Evolutionary conservation across 2,113 vertebrate species (phyloP).

Genomic region (Aythya baeri): DNA sequence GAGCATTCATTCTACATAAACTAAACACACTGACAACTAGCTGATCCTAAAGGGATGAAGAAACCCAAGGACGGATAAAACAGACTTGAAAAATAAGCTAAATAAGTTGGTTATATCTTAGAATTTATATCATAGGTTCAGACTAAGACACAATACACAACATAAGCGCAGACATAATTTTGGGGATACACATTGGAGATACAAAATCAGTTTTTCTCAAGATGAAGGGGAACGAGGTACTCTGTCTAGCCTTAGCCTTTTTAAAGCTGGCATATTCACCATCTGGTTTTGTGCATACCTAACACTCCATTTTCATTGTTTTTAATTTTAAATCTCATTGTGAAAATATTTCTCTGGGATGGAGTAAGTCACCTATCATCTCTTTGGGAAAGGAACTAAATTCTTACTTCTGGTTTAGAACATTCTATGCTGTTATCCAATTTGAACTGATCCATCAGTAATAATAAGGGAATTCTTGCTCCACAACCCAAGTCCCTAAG

Average conservation of each 20-base stretch:
- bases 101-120: background rate
- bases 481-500: background rate
- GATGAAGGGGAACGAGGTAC: background rate
- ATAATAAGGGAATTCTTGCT: background rate
- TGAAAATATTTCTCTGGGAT: background rate
- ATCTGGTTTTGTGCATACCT: background rate
- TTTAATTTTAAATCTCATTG: background rate
- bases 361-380: background rate
- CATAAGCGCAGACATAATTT: background rate
- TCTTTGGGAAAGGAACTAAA: background rate
- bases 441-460: background rate
- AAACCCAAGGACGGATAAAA: background rate
- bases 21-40: background rate
- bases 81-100: background rate
- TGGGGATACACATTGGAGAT: background rate
- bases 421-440: background rate
- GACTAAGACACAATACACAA: background rate
- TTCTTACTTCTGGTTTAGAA: background rate
- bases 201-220: background rate
- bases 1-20: background rate
- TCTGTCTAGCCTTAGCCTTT: background rate
- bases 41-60: background rate
- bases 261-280: background rate
- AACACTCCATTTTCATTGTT: background rate
- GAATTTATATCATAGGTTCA: background rate